Evolutionary conservation across 2,797 vertebrate genomes (phyloP).

Genomic region (Hipposideros larvatus): DNA sequence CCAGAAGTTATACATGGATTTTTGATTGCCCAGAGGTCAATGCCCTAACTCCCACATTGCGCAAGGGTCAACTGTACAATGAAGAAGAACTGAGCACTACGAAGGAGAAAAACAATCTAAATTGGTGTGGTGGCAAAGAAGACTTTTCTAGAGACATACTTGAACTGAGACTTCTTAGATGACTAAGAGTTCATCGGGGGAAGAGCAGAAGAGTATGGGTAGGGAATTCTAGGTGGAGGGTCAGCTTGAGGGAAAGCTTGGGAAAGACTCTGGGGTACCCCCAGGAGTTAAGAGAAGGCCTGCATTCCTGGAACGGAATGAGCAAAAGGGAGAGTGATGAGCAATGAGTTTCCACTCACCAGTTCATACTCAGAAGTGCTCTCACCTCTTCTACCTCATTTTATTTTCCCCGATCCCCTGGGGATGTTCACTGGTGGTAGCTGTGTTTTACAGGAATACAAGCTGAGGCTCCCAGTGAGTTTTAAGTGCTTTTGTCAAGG

Average conservation of each 20-base stretch:
- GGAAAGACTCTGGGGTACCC: neutral
- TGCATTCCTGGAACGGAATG: neutral
- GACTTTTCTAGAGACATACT: neutral
- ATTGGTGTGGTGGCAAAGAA: neutral
- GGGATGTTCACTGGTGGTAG: neutral
- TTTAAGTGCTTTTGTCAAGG: neutral
- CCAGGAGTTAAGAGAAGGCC: neutral
- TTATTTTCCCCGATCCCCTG: neutral
- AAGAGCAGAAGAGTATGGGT: neutral
- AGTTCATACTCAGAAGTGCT: neutral
- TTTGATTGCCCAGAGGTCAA: neutral
- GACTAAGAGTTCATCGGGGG: neutral
- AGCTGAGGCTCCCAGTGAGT: neutral
- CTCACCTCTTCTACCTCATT: neutral
- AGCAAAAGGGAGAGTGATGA: neutral
- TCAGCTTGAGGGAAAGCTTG: neutral
- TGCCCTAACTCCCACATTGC: neutral
- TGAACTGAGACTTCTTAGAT: neutral
- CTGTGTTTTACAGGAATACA: neutral
- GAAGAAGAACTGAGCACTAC: neutral
- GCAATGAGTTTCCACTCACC: neutral
- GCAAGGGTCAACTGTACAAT: neutral
- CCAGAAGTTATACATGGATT: neutral
- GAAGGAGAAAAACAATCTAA: neutral
- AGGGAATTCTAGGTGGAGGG: neutral